A percentile compares a stretch with the other conserved stretches of the same genome.
phyloP scores from a whole-genome alignment of 1,140 invertebrate species.

The Drosophila serrata region DNA sequence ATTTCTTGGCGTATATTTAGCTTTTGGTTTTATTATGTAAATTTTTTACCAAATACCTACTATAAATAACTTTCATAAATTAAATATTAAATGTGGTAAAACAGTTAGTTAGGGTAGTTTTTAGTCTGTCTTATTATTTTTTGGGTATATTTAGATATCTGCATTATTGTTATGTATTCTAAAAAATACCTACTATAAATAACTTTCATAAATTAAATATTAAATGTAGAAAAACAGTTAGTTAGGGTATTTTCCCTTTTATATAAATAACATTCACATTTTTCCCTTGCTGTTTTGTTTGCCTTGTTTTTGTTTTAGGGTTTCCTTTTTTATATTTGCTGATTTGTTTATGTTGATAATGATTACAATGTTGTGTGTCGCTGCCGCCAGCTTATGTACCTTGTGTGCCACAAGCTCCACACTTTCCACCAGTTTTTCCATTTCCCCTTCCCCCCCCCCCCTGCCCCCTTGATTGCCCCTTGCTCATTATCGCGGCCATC shows the following conservation, averaged over 20 bases:
- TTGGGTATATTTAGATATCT: too few relatives aligned
- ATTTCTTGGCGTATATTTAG: too few relatives aligned
- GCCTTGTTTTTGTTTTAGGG: slow-evolving; percentile 31
- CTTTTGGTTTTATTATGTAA: too few relatives aligned
- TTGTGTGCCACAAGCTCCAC: neutral
- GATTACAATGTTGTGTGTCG: slow-evolving; percentile 72
- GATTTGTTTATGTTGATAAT: slow-evolving; percentile 81
- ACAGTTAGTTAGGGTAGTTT: neutral
- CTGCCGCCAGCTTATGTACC: slow-evolving; percentile 31
- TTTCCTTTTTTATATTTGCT: slow-evolving; percentile 48
- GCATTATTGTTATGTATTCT: too few relatives aligned
- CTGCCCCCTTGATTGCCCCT: neutral
- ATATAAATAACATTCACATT: neutral
- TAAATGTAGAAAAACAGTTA: neutral
- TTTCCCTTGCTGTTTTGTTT: neutral
- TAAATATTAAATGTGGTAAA: neutral
- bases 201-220: neutral
- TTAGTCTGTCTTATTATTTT: too few relatives aligned
- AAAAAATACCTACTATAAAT: neutral
- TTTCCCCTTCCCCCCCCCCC: neutral
- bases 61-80: neutral
- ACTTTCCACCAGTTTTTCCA: neutral
- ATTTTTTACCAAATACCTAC: too few relatives aligned
- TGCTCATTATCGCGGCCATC: slow-evolving; percentile 75
- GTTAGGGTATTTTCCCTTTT: neutral